A percentile compares a stretch with the other conserved stretches of the same genome.
These are phyloP conservation scores for Ophioninae sp. DNA, from an alignment of 2,888 invertebrate species.

Conservation along the genomic window DNA sequence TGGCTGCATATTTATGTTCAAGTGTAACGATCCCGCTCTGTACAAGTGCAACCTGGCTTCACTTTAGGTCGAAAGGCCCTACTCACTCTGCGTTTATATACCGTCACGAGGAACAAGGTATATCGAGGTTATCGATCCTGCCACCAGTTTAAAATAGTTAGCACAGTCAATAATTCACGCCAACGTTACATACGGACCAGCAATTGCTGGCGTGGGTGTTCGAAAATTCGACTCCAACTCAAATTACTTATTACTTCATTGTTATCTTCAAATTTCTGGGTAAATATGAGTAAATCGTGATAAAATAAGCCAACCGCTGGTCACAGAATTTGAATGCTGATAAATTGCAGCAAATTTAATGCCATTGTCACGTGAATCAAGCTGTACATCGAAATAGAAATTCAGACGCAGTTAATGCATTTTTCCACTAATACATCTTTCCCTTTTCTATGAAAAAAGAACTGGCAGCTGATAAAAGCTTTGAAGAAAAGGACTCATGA, in stretches of 20 bases:
- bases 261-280: constrained; percentile 3
- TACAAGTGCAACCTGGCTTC: neutral
- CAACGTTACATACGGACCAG: constrained; percentile 10
- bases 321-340: neutral
- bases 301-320: neutral
- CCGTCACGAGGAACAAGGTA: constrained; percentile 26
- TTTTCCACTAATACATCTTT: constrained; percentile 39
- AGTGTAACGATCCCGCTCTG: neutral
- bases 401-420: constrained; percentile 38
- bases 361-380: constrained; percentile 3
- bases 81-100: constrained; percentile 2
- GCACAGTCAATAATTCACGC: constrained; percentile 50
- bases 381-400: constrained; percentile 26
- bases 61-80: constrained; percentile 11
- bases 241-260: neutral
- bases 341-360: neutral
- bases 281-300: neutral
- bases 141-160: constrained; percentile 54
- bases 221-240: constrained; percentile 17
- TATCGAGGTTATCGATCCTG: constrained; percentile 55
- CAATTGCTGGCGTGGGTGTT: constrained; percentile 27
- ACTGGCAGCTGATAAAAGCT: constrained; percentile 38
- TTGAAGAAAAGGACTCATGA: neutral
- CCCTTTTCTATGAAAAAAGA: constrained; percentile 2
- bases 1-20: constrained; percentile 29